These are phyloP conservation scores for Emmelina monodactyla DNA, from an alignment of 2,888 invertebrate species.

Conservation along the genomic window DNA sequence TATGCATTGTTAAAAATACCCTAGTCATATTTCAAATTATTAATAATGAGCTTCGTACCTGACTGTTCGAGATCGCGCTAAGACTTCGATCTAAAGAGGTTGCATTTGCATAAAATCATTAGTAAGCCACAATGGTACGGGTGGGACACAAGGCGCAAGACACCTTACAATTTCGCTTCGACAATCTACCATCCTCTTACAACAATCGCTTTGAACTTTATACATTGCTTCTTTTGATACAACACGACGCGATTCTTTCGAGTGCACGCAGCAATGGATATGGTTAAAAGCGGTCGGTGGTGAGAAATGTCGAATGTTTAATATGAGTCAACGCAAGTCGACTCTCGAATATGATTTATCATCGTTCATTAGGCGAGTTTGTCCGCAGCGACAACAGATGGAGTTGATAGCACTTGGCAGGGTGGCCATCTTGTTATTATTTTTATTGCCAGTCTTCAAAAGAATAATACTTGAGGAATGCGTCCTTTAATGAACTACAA, in stretches of 20 bases:
- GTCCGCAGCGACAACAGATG: slow-evolving; percentile 67
- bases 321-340: slow-evolving; percentile 44
- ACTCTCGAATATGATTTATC: slow-evolving; percentile 68
- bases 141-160: slow-evolving; percentile 57
- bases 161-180: slow-evolving; percentile 48
- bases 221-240: no score
- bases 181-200: slow-evolving; percentile 25
- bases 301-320: slow-evolving; percentile 30
- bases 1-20: slow-evolving; percentile 42
- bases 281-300: slow-evolving; percentile 15
- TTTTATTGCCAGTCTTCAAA: slow-evolving; percentile 65
- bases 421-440: slow-evolving; percentile 66
- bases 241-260: no score
- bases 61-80: slow-evolving; percentile 65
- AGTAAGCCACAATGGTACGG: slow-evolving; percentile 65
- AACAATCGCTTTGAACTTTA: slow-evolving; percentile 2
- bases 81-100: slow-evolving; percentile 66
- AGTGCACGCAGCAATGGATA: slow-evolving; percentile 29
- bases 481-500: slow-evolving; percentile 65
- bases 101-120: slow-evolving; percentile 68
- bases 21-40: slow-evolving; percentile 62
- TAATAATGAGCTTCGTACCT: slow-evolving; percentile 64
- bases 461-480: slow-evolving; percentile 66
- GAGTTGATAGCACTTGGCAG: slow-evolving; percentile 67
- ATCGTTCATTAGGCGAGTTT: slow-evolving; percentile 67